phyloP scores from a whole-genome alignment of 1,140 invertebrate species.

The Homarus americanus region DNA sequence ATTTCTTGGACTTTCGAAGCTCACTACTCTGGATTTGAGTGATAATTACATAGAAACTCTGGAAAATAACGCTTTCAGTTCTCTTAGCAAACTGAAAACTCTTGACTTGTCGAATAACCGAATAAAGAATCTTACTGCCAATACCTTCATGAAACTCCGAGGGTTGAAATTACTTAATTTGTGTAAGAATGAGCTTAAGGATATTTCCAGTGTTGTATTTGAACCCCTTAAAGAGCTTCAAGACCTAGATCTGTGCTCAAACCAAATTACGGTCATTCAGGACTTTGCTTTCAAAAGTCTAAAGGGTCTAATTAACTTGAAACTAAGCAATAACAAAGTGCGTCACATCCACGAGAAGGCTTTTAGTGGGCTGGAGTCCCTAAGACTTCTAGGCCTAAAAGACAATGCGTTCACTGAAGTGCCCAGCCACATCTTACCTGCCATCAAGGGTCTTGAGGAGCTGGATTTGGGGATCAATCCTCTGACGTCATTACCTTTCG shows the following conservation, averaged over 20 bases:
- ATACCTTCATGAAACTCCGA: slow-evolving; percentile 68
- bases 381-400: slow-evolving; percentile 53
- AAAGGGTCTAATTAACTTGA: slow-evolving; percentile 58
- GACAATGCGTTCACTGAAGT: slow-evolving; percentile 63
- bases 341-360: slow-evolving; percentile 58
- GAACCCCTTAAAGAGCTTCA: slow-evolving; percentile 69
- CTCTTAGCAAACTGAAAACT: slow-evolving; percentile 60
- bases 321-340: slow-evolving; percentile 72
- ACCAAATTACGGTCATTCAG: slow-evolving; percentile 59
- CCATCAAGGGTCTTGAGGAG: slow-evolving; percentile 61
- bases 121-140: slow-evolving; percentile 65
- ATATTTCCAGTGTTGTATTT: slow-evolving; percentile 63
- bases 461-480: slow-evolving; percentile 71
- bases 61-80: slow-evolving; percentile 70
- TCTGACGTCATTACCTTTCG: slow-evolving; percentile 51
- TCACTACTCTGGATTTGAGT: slow-evolving; percentile 68
- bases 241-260: slow-evolving; percentile 73
- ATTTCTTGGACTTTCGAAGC: slow-evolving; percentile 70
- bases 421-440: slow-evolving; percentile 52
- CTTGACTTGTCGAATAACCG: slow-evolving; percentile 72
- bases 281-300: slow-evolving; percentile 66
- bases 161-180: slow-evolving; percentile 61
- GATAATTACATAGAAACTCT: slow-evolving; percentile 74
- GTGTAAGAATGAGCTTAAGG: slow-evolving; percentile 72
- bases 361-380: slow-evolving; percentile 59